A percentile compares a stretch with the other conserved stretches of the same genome.
Conservation (phyloP, 2,888 invertebrate genomes). For the Pyrocoelia pectoralis region DNA sequence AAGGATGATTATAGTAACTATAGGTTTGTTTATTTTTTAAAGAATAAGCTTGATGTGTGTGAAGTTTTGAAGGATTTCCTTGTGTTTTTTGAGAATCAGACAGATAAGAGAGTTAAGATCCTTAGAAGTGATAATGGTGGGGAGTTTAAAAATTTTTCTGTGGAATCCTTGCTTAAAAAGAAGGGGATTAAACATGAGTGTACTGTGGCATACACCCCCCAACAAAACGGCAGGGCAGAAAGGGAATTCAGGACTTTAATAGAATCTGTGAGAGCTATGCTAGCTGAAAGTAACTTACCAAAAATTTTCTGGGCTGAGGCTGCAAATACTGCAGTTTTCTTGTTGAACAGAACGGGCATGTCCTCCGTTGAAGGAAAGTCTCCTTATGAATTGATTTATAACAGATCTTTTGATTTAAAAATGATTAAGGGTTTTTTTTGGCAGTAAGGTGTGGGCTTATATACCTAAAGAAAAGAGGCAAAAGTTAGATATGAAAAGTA, state of each 20-base stretch:
- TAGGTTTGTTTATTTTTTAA: conserved; percentile 33
- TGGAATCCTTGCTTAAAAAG: conserved; percentile 35
- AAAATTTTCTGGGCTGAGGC: conserved; percentile 52
- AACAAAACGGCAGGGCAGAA: conserved; percentile 54
- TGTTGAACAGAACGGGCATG: conserved; percentile 38
- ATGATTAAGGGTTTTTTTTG: not conserved
- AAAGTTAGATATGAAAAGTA: not conserved
- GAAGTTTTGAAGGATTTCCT: conserved; percentile 33
- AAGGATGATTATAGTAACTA: conserved; percentile 3
- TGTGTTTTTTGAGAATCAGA: conserved; percentile 40
- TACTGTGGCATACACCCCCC: conserved; percentile 9
- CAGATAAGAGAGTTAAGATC: conserved; percentile 23
- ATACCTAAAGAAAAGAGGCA: conserved; percentile 6
- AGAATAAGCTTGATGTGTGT: conserved; percentile 36
- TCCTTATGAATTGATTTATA: conserved; percentile 52
- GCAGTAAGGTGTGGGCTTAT: not conserved
- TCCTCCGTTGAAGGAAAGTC: conserved; percentile 39
- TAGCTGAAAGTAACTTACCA: conserved; percentile 33
- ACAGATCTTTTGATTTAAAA: conserved; percentile 12
- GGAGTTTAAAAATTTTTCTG: conserved; percentile 45
- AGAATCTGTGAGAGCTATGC: conserved; percentile 47
- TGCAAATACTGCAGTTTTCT: conserved; percentile 39
- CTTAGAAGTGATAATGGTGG: conserved; percentile 35
- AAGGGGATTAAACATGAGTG: conserved; percentile 43
- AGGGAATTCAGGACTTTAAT: conserved; percentile 51